Percentiles rank a stretch among this genome's conserved stretches.
These are phyloP conservation scores for Microchirus variegatus DNA, from an alignment of 2,797 vertebrate species.

Conservation along the genomic window DNA sequence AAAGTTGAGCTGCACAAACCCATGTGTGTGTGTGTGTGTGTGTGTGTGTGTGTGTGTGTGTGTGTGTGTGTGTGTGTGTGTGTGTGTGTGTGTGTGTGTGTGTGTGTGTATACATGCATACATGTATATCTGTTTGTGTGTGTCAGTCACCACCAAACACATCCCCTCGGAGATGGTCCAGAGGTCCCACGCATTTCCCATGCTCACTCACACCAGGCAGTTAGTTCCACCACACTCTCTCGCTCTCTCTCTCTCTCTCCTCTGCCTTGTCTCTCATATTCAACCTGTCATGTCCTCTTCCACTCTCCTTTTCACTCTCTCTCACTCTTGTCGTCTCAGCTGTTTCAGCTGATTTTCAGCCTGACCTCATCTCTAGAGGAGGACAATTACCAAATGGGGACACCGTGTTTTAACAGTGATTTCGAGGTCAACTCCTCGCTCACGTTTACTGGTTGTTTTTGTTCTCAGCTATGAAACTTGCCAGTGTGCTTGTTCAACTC, in stretches of 20 bases:
- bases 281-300: constrained; percentile 57
- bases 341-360: constrained; percentile 68
- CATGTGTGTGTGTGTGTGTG: constrained; percentile 22
- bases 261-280: constrained; percentile 42
- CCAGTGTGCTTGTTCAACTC: constrained; percentile 32
- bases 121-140: constrained; percentile 23
- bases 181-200: constrained; percentile 84
- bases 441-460: constrained; percentile 65
- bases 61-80: constrained; percentile 21
- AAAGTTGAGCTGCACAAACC: neutral
- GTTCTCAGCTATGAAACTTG: constrained; percentile 48
- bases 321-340: constrained; percentile 50
- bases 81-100: constrained; percentile 19
- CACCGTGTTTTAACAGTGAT: constrained; percentile 72
- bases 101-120: constrained; percentile 6
- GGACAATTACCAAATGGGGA: constrained; percentile 78
- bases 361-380: constrained; percentile 75
- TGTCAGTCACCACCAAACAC: constrained; percentile 59
- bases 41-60: constrained; percentile 11
- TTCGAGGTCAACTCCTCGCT: constrained; percentile 67
- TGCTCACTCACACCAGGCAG: constrained; percentile 82
- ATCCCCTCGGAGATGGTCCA: constrained; percentile 70
- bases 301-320: constrained; percentile 57
- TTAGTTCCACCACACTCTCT: constrained; percentile 70
- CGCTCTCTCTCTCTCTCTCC: constrained; percentile 54